Percentiles rank a stretch among this genome's conserved stretches.
These are phyloP conservation scores for Gallinago solitaria DNA, from an alignment of 2,797 vertebrate genomes.

Conservation along the genomic window DNA sequence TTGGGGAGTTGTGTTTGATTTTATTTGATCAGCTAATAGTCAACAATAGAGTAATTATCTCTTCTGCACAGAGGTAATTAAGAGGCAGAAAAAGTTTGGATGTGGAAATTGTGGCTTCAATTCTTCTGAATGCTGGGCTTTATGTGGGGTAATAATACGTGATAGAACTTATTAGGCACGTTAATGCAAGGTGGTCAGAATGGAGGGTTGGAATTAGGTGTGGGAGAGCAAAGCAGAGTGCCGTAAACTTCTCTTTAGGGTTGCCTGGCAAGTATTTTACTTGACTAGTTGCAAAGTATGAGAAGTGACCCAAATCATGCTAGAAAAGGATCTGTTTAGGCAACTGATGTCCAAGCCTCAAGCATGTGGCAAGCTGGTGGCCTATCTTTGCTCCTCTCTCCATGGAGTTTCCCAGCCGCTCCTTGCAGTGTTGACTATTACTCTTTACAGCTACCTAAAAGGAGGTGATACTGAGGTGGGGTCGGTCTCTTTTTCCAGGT, in stretches of 20 bases:
- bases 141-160: not conserved
- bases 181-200: not conserved
- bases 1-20: not conserved
- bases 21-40: not conserved
- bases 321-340: not conserved
- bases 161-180: not conserved
- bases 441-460: not conserved
- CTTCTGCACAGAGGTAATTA: not conserved
- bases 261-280: not conserved
- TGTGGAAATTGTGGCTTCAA: not conserved
- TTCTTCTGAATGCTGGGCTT: not conserved
- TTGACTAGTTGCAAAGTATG: not conserved
- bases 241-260: not conserved
- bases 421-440: accelerated
- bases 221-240: not conserved
- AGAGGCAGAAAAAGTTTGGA: not conserved
- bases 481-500: not conserved
- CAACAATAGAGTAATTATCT: not conserved
- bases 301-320: not conserved
- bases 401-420: not conserved
- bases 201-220: not conserved
- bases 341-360: not conserved
- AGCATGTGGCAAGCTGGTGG: accelerated
- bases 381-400: not conserved
- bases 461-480: not conserved